These are phyloP conservation scores for Pardosa pseudoannulata DNA, from an alignment of 2,888 invertebrate genomes.

Conservation along the genomic window DNA sequence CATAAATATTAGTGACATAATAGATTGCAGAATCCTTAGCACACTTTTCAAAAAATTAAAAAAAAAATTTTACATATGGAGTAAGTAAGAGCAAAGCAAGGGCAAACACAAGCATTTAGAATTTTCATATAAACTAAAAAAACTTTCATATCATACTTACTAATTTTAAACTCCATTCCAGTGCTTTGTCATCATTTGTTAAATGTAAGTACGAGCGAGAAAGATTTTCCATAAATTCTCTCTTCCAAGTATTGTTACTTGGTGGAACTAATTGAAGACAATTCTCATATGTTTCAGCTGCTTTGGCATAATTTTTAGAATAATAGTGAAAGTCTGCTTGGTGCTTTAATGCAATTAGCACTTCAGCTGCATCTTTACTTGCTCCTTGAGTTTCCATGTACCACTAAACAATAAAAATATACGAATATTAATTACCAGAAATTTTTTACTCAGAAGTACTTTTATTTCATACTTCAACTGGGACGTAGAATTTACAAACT, in stretches of 20 bases:
- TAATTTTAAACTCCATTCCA: constrained; percentile 64
- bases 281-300: constrained; percentile 37
- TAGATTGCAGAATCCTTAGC: too few relatives aligned
- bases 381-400: constrained; percentile 37
- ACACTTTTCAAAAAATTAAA: background rate
- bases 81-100: too few relatives aligned
- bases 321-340: constrained; percentile 47
- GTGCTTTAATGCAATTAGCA: constrained; percentile 40
- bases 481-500: too few relatives aligned
- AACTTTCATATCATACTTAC: constrained; percentile 28
- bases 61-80: too few relatives aligned
- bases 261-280: constrained; percentile 39
- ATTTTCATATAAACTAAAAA: too few relatives aligned
- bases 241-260: constrained; percentile 47
- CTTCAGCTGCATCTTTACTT: background rate
- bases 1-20: too few relatives aligned
- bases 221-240: constrained; percentile 65
- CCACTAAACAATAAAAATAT: constrained; percentile 48
- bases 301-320: constrained; percentile 34
- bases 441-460: too few relatives aligned
- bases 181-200: constrained; percentile 37
- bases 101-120: too few relatives aligned
- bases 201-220: constrained; percentile 35
- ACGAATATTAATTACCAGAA: too few relatives aligned
- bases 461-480: too few relatives aligned